phyloP scores from a whole-genome alignment of 2,113 vertebrate genomes.

The Platysternon megacephalum region DNA sequence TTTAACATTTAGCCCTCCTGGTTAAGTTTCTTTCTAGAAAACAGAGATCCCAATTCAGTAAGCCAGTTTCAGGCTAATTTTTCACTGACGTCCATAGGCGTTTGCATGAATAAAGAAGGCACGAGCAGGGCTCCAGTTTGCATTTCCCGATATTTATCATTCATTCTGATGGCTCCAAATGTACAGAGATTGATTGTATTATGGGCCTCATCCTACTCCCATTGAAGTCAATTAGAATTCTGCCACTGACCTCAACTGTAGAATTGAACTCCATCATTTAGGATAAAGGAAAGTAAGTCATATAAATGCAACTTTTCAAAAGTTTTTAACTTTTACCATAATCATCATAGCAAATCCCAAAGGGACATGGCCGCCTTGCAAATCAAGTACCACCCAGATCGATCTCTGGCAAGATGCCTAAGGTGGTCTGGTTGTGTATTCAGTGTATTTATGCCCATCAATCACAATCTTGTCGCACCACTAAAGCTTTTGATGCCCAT shows the following conservation, averaged over 20 bases:
- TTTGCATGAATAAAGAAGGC: neutral
- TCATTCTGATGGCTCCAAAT: neutral
- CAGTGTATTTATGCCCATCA: neutral
- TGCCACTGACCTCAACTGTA: neutral
- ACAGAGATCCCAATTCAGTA: neutral
- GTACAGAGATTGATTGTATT: fast-evolving
- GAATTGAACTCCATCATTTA: neutral
- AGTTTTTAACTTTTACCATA: neutral
- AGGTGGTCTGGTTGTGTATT: neutral
- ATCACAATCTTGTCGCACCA: neutral
- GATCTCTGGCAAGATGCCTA: neutral
- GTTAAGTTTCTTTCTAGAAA: neutral
- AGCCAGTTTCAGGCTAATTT: neutral
- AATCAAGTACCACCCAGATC: neutral
- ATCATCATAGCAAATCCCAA: neutral
- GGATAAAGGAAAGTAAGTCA: neutral
- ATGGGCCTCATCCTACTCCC: neutral
- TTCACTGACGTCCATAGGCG: neutral
- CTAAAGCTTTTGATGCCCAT: neutral
- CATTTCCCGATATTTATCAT: neutral
- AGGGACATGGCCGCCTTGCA: neutral
- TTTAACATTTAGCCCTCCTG: neutral
- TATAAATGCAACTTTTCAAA: neutral
- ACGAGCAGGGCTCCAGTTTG: neutral
- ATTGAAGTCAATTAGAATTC: neutral